A percentile compares a stretch with the other conserved stretches of the same genome.
Conservation (phyloP, 2,113 vertebrate species). For the Okapia johnstoni region DNA sequence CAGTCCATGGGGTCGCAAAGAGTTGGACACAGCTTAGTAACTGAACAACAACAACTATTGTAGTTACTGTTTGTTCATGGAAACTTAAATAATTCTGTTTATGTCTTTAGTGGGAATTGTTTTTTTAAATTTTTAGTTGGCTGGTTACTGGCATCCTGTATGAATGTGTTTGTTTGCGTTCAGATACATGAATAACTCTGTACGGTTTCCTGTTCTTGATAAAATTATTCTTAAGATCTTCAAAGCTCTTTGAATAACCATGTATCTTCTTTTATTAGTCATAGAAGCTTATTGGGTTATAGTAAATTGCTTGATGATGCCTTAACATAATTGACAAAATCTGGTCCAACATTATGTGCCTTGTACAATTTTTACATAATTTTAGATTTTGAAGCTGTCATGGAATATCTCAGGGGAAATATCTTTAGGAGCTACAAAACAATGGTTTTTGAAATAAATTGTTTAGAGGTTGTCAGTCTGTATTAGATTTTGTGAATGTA, state of each 20-base stretch:
- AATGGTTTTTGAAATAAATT: constrained; percentile 61
- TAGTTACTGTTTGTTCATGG: background rate
- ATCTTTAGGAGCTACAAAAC: constrained; percentile 51
- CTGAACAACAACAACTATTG: background rate
- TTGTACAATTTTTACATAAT: constrained; percentile 36
- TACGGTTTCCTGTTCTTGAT: background rate
- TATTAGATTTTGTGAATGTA: constrained; percentile 40
- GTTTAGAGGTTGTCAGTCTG: constrained; percentile 48
- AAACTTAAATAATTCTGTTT: background rate
- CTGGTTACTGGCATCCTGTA: background rate
- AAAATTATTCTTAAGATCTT: background rate
- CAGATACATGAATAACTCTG: background rate
- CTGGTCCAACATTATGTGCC: background rate
- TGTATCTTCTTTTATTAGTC: constrained; percentile 10
- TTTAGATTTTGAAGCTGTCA: constrained; percentile 43
- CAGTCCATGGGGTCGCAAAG: background rate
- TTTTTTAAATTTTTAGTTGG: background rate
- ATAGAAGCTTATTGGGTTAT: background rate
- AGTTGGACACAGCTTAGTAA: background rate
- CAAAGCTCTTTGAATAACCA: background rate
- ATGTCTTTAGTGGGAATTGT: constrained; percentile 28
- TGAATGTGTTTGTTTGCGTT: background rate
- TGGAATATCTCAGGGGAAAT: constrained; percentile 2
- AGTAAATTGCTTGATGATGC: background rate
- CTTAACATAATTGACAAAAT: constrained; percentile 24